These are phyloP conservation scores for Hipposideros armiger DNA, from an alignment of 2,113 vertebrate genomes.

Conservation along the genomic window DNA sequence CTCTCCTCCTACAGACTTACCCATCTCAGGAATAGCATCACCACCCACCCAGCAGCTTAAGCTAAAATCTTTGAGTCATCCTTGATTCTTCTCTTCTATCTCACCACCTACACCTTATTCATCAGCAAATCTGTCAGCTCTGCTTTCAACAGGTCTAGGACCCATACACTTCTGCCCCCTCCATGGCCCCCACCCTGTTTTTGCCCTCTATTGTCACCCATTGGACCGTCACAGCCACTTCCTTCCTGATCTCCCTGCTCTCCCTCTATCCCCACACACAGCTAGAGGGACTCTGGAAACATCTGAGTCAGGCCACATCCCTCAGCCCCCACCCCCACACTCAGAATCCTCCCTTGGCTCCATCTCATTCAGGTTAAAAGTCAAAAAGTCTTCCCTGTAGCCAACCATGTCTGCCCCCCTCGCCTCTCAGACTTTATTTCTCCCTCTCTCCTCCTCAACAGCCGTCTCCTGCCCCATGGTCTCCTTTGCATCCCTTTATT, in stretches of 20 bases:
- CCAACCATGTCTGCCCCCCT: neutral
- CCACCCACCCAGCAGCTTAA: constrained; percentile 24
- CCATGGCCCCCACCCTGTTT: fast-evolving
- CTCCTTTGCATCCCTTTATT: neutral
- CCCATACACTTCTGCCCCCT: neutral
- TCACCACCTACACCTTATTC: constrained; percentile 50
- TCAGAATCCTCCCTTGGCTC: neutral
- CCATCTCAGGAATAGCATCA: constrained; percentile 10
- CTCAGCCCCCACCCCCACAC: neutral
- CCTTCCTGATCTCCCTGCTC: neutral
- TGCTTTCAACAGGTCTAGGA: neutral
- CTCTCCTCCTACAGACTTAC: constrained; percentile 38
- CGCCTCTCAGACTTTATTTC: neutral
- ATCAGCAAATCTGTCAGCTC: constrained; percentile 41
- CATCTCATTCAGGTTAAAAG: neutral
- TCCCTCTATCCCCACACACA: neutral
- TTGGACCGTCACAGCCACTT: neutral
- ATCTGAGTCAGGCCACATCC: neutral
- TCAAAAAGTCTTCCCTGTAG: neutral
- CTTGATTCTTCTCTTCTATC: neutral
- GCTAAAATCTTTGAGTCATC: constrained; percentile 71
- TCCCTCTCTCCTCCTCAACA: neutral
- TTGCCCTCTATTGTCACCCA: neutral
- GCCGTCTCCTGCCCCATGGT: neutral
- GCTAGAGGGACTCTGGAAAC: neutral